Evolutionary conservation across 2,888 invertebrate species (phyloP).

Genomic region (Drosophila kuntzei): DNA sequence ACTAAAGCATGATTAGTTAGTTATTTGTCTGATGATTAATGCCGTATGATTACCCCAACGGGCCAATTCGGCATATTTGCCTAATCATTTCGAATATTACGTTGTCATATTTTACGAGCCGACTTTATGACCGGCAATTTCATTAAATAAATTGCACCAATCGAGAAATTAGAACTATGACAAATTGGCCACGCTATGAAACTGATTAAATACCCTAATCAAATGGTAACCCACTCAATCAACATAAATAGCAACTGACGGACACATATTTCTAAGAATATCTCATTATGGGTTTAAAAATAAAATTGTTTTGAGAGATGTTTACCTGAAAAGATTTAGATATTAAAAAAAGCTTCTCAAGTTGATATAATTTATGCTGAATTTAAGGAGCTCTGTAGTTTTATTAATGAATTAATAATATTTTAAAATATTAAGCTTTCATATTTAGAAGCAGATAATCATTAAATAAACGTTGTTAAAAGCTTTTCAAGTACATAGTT

Average conservation of each 20-base stretch:
- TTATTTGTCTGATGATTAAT: slow-evolving; percentile 45
- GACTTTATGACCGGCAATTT: slow-evolving; percentile 57
- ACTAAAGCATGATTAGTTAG: slow-evolving; percentile 42
- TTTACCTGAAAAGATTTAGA: not conserved
- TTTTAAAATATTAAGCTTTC: too few relatives aligned
- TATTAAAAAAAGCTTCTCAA: not conserved
- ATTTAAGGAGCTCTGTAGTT: too few relatives aligned
- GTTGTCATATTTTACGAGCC: slow-evolving; percentile 57
- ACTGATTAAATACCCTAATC: slow-evolving; percentile 41
- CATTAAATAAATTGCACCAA: slow-evolving; percentile 52
- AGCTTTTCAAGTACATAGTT: too few relatives aligned
- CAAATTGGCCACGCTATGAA: slow-evolving; percentile 26
- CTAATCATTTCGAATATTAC: slow-evolving; percentile 43
- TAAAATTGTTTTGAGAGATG: not conserved
- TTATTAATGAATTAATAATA: too few relatives aligned
- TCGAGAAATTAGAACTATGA: slow-evolving; percentile 34
- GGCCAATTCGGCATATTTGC: slow-evolving; percentile 6
- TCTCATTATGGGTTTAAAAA: not conserved
- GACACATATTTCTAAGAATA: not conserved
- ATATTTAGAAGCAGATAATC: too few relatives aligned
- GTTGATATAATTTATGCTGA: too few relatives aligned
- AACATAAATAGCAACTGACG: slow-evolving; percentile 9
- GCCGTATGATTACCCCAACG: slow-evolving; percentile 40
- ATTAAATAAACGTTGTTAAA: too few relatives aligned
- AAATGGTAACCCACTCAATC: slow-evolving; percentile 4